Base-by-base conservation (phyloP, 2,888 invertebrate genomes). In the Andrena dorsata region DNA sequence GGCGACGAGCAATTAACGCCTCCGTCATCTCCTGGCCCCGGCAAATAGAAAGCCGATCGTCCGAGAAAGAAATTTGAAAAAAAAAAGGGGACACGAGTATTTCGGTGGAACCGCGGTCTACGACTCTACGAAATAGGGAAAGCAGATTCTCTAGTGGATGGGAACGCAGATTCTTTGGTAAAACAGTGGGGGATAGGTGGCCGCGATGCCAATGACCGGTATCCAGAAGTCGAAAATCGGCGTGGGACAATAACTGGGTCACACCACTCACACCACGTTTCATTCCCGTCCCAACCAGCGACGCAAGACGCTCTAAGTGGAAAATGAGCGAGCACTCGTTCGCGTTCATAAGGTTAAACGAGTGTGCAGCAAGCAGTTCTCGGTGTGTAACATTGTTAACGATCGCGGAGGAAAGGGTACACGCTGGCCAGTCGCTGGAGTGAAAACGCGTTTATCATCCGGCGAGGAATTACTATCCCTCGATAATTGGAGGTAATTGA, bases 301-400 rank as follows among this genome's bases (percentile, higher is more conserved):
- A 74, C 69, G 73, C 75, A 68, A 83, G 83, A 78, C 58, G 64
- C 49, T 80, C 77, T 76, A 85, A 85, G 85, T 83, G 83, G 82
- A 85, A 86, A 87, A 85, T 82, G 80, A 86, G 80, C 81, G 82
- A 82, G 74, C 73, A 68, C 76, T 78, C 79, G 75, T 64, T 86
- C 65, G 61, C 70, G 78, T 81, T 85, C 76, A 78, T 86, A 86
- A 83, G 85, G 83, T 85, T 80, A 86, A 86, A 86, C 76, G 80
- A 82, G 82, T 76, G 71, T 79, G 80, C 75, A 71, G 78, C 81
- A 79, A 84, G 82, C 84, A 76, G 76, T 84, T 84, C 80, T 76
- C 76, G 32, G 80, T 70, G 80, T 77, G 74, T 78, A 80, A 86
- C 75, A 63, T 77, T 68, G 69, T 84, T 86, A 86, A 80, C 75